Evolutionary conservation across 2,113 vertebrate genomes (phyloP).

Genomic region (Morone saxatilis): DNA sequence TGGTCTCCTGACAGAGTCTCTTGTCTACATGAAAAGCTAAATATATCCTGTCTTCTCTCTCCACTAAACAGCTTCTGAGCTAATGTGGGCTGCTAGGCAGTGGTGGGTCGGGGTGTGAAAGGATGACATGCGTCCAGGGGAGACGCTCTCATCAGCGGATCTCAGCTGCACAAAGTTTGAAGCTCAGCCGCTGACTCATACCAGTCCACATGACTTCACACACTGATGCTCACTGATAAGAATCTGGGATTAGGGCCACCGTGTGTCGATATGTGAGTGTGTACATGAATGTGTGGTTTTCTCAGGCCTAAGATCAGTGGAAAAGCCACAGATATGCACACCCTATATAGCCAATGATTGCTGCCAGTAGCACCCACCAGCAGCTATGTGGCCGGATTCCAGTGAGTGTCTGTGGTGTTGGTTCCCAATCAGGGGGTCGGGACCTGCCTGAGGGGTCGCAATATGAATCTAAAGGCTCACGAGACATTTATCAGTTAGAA

Average conservation of each 20-base stretch:
- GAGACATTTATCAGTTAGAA: background rate
- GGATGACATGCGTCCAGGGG: constrained; percentile 64
- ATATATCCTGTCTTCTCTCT: constrained; percentile 49
- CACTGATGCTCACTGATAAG: constrained; percentile 76
- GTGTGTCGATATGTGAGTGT: constrained; percentile 35
- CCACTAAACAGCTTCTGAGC: constrained; percentile 49
- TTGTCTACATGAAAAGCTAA: constrained; percentile 52
- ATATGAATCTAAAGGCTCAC: background rate
- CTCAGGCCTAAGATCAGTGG: constrained; percentile 29
- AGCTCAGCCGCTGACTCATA: constrained; percentile 75
- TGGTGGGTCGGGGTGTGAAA: constrained; percentile 58
- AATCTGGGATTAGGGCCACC: constrained; percentile 64
- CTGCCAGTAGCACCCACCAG: background rate
- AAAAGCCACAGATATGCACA: constrained; percentile 46
- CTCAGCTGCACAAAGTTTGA: constrained; percentile 58
- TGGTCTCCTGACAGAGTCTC: constrained; percentile 26
- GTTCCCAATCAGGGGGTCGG: background rate
- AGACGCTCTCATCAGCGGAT: constrained; percentile 68
- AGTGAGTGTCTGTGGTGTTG: background rate
- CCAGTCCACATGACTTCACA: constrained; percentile 83
- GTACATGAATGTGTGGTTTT: constrained; percentile 9
- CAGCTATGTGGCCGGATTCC: constrained; percentile 3
- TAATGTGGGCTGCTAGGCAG: constrained; percentile 60
- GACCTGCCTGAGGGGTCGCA: background rate
- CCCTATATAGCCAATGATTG: constrained; percentile 14